Percentiles rank a stretch among this genome's conserved stretches.
Evolutionary conservation across 2,113 vertebrate genomes (phyloP).

Genomic region (Labeo catla): DNA sequence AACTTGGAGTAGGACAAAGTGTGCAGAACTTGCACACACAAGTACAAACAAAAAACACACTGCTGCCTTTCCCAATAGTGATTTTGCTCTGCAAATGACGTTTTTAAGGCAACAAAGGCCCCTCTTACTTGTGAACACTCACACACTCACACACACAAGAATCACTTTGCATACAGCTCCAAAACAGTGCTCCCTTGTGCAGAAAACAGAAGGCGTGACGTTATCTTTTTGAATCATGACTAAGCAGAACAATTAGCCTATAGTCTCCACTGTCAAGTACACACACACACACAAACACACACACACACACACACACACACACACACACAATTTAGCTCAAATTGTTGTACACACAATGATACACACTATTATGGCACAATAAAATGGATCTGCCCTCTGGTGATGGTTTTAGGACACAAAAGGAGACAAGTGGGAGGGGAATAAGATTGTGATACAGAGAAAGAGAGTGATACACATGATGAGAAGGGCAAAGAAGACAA

Average conservation of each 20-base stretch:
- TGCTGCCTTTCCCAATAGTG: constrained; percentile 43
- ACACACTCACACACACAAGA: constrained; percentile 31
- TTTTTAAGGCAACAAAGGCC: constrained; percentile 34
- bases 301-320: constrained; percentile 29
- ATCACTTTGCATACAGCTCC: constrained; percentile 36
- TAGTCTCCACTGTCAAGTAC: constrained; percentile 1
- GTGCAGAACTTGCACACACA: constrained; percentile 17
- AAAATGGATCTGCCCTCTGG: neutral
- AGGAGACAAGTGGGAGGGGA: neutral
- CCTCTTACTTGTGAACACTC: constrained; percentile 35
- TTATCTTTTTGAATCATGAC: constrained; percentile 68
- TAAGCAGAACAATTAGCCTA: constrained; percentile 67
- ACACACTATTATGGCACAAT: neutral
- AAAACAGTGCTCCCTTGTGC: constrained; percentile 44
- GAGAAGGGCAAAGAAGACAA: neutral
- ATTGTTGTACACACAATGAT: neutral
- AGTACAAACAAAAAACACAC: neutral
- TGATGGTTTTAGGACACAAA: constrained; percentile 17
- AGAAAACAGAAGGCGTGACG: constrained; percentile 30
- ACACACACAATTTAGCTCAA: constrained; percentile 19
- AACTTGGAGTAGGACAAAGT: constrained; percentile 28
- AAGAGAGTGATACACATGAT: neutral
- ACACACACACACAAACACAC: constrained; percentile 18
- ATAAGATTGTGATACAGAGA: constrained; percentile 22
- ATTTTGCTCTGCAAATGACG: neutral